Evolutionary conservation across 2,113 vertebrate genomes (phyloP), one percentile per base, ranked within the genome.

Genomic region (Myiagra hebetior): DNA sequence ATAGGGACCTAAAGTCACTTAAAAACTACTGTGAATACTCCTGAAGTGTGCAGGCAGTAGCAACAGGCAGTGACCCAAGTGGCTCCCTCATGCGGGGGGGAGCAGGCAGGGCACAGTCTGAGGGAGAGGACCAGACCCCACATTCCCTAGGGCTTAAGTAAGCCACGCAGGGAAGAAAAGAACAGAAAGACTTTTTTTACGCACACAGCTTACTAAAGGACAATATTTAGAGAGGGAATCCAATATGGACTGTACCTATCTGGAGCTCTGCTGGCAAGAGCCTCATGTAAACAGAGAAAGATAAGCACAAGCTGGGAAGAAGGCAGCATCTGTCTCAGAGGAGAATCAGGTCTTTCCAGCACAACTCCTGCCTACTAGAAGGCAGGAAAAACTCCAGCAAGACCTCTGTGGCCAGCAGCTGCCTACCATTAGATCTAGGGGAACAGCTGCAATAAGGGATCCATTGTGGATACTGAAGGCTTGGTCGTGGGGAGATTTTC

Each of bases 51-150:
- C 30, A 55, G 13, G 49, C 44, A 56, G 18, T 1, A 0, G 33
- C 4, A 28, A 46, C 49, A 73, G 62, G 17, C 10, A 0, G 4
- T 23, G 37, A 75, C 7, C 41, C 1, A 1, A 52, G 33, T 1
- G 18, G 33, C 15, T 69, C 30, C 42, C 30, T 52, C 2, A 0
- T 15, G 23, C 33, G 41, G 8, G 0, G 19, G 27, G 30, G 13
- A 59, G 37, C 28, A 62, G 26, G 30, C 19, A 62, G 42, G 57
- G 27, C 31, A 49, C 1, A 0, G 31, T 26, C 50, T 2, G 4
- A 87, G n/a, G 28, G 39, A 79, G 3, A 9, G 13, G 13, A 30
- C 15, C 42, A 68, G 39, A 68, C 6, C 35, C 16, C 35, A 37
- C 7, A 9, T 6, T 74, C 42, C 8, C 7, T 7, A 18, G 7